Percentiles rank a stretch among this genome's conserved stretches.
phyloP scores from a whole-genome alignment of 1,140 invertebrate genomes.

The Linepithema humile region DNA sequence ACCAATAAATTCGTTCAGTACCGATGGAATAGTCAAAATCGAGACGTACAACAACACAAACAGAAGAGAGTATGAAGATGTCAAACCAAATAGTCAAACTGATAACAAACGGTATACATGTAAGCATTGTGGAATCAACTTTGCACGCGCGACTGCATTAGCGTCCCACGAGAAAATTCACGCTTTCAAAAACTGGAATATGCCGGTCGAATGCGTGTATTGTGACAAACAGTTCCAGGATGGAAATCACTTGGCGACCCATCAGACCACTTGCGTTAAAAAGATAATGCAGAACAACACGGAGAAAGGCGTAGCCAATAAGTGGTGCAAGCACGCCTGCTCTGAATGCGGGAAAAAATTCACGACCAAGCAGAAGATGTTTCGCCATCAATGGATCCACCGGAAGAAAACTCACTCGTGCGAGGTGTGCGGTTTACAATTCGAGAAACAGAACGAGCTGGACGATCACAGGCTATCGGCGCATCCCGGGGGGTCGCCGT shows the following conservation, averaged over 20 bases:
- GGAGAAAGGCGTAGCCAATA: conserved; percentile 74
- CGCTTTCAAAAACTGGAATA: conserved; percentile 72
- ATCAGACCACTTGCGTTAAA: conserved; percentile 80
- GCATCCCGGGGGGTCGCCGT: conserved; percentile 83
- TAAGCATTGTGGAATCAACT: conserved; percentile 77
- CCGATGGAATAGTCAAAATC: conserved; percentile 73
- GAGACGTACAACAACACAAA: conserved; percentile 67
- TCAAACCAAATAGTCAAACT: conserved; percentile 68
- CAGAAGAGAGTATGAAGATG: conserved; percentile 63
- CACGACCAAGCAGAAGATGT: conserved; percentile 85
- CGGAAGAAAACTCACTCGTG: conserved; percentile 83
- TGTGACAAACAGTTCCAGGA: conserved; percentile 83
- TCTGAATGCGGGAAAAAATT: conserved; percentile 84
- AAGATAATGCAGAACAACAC: conserved; percentile 77
- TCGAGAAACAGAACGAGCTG: conserved; percentile 81
- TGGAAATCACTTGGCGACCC: conserved; percentile 72
- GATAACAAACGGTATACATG: conserved; percentile 73
- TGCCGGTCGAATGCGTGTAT: conserved; percentile 81
- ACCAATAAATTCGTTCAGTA: conserved; percentile 73
- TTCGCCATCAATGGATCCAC: conserved; percentile 85
- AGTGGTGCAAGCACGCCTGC: conserved; percentile 83
- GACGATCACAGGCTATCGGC: conserved; percentile 82
- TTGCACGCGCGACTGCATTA: conserved; percentile 76
- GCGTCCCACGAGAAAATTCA: conserved; percentile 79
- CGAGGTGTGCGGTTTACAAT: conserved; percentile 82